A percentile compares a stretch with the other conserved stretches of the same genome.
These are phyloP conservation scores for Pantelozetes paolii DNA, from an alignment of 2,888 invertebrate genomes.

Conservation along the genomic window DNA sequence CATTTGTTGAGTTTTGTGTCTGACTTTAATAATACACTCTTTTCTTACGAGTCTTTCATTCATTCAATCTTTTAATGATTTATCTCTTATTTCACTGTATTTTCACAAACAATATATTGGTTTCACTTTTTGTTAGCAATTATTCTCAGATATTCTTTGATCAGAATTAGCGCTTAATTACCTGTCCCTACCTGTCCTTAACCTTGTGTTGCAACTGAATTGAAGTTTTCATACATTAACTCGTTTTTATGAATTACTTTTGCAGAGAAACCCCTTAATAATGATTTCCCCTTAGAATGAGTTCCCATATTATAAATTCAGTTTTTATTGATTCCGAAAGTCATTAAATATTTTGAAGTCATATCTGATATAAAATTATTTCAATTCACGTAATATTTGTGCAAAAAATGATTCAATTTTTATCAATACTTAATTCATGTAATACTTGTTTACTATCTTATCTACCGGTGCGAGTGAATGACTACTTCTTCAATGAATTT, in stretches of 20 bases:
- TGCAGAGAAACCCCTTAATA: too few relatives aligned
- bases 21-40: conserved; percentile 22
- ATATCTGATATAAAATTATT: neutral
- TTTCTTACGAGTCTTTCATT: conserved; percentile 12
- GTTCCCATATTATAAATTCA: conserved; percentile 32
- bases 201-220: conserved; percentile 2
- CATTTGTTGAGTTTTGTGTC: conserved; percentile 5
- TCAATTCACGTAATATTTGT: neutral
- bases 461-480: neutral
- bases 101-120: neutral
- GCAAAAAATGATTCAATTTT: neutral
- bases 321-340: conserved; percentile 20
- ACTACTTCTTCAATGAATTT: neutral
- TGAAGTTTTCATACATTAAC: neutral
- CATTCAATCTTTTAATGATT: neutral
- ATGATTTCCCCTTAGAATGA: too few relatives aligned
- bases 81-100: neutral
- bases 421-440: conserved; percentile 21
- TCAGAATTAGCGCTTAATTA: conserved; percentile 12
- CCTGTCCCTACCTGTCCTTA: neutral
- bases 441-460: neutral
- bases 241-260: neutral
- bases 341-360: neutral
- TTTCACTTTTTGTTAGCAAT: neutral
- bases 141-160: neutral